phyloP scores from a whole-genome alignment of 2,113 vertebrate genomes.

The Nannospalax galili region DNA sequence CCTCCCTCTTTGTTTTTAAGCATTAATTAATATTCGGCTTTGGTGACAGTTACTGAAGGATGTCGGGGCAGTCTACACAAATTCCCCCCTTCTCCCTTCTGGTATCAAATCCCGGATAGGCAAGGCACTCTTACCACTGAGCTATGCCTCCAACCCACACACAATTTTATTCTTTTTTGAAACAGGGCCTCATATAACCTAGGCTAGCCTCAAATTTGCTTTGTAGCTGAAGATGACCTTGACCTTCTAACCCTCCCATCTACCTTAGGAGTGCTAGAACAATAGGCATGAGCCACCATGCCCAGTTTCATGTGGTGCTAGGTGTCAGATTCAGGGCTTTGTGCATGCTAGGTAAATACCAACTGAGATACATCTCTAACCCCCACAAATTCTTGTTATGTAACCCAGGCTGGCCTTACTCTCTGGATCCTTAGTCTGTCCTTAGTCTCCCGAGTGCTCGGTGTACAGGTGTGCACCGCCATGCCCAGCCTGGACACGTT shows the following conservation, averaged over 20 bases:
- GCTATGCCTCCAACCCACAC: too few species aligned
- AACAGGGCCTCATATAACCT: neutral
- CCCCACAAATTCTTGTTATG: neutral
- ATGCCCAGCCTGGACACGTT: neutral
- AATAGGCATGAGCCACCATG: neutral
- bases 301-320: neutral
- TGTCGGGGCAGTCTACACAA: neutral
- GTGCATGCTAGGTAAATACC: neutral
- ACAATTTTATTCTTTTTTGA: too few species aligned
- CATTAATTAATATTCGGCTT: neutral
- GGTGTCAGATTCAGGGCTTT: neutral
- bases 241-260: neutral
- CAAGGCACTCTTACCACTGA: neutral
- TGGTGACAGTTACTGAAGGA: neutral
- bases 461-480: neutral
- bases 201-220: neutral
- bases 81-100: neutral
- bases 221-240: neutral
- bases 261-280: neutral
- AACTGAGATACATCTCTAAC: neutral
- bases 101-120: neutral
- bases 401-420: neutral
- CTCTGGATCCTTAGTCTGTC: neutral
- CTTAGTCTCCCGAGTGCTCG: neutral
- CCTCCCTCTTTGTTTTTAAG: conserved; percentile 15